phyloP scores from a whole-genome alignment of 1,140 invertebrate genomes.

The Anastrepha ludens region DNA sequence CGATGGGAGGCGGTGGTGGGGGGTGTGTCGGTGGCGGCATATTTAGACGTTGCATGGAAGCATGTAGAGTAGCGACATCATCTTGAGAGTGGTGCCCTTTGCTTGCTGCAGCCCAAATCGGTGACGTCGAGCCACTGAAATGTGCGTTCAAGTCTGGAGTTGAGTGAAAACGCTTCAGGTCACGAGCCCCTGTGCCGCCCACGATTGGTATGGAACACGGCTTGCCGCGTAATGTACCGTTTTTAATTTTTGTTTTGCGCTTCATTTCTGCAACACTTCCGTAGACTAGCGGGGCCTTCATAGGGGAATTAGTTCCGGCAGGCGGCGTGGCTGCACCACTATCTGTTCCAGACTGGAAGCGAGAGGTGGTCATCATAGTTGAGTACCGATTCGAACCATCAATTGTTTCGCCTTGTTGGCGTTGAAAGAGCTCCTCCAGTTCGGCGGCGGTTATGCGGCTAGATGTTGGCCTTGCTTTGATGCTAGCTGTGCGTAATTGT shows the following conservation, averaged over 20 bases:
- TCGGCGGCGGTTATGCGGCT: constrained; percentile 91
- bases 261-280: constrained; percentile 97
- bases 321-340: constrained; percentile 78
- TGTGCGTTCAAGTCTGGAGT: constrained; percentile 83
- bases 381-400: constrained; percentile 71
- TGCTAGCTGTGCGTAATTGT: constrained; percentile 89
- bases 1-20: constrained; percentile 81
- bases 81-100: constrained; percentile 85
- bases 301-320: constrained; percentile 76
- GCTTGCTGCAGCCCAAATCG: constrained; percentile 68
- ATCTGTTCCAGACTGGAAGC: constrained; percentile 80
- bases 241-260: constrained; percentile 74
- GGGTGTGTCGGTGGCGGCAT: constrained; percentile 82
- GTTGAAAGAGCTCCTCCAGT: constrained; percentile 91
- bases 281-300: constrained; percentile 84
- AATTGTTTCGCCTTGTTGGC: constrained; percentile 79
- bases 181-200: constrained; percentile 60
- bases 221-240: constrained; percentile 68
- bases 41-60: constrained; percentile 72
- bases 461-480: constrained; percentile 88
- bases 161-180: constrained; percentile 89
- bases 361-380: constrained; percentile 83
- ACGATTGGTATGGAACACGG: constrained; percentile 74
- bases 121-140: constrained; percentile 69
- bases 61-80: constrained; percentile 80